Percentiles rank a stretch among this genome's conserved stretches.
phyloP scores from a whole-genome alignment of 53 echinoderm and acorn worm species.

The Temnopleurus reevesii region DNA sequence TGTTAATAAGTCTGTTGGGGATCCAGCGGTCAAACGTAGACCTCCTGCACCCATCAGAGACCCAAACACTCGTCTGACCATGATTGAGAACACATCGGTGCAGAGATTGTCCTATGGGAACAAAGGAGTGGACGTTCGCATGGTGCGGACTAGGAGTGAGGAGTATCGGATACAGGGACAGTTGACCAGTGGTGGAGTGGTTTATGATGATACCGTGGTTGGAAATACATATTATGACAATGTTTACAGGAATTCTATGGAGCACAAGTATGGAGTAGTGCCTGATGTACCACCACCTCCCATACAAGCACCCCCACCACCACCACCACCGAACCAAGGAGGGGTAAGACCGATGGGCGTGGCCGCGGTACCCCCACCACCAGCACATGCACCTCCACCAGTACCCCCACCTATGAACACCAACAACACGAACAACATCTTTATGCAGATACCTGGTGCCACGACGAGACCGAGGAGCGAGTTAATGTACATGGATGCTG shows the following conservation, averaged over 20 bases:
- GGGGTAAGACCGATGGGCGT: background rate
- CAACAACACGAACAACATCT: slow-evolving; percentile 59
- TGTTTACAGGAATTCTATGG: background rate
- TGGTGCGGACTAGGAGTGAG: slow-evolving; percentile 49
- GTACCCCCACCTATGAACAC: slow-evolving; percentile 30
- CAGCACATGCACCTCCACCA: slow-evolving; percentile 66
- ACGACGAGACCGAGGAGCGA: slow-evolving; percentile 25
- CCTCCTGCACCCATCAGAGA: slow-evolving; percentile 85
- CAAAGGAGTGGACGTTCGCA: slow-evolving; percentile 7
- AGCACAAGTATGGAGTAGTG: slow-evolving; percentile 46
- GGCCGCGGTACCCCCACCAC: slow-evolving; percentile 64
- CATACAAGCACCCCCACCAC: slow-evolving; percentile 39
- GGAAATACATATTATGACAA: background rate
- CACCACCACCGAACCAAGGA: slow-evolving; percentile 9
- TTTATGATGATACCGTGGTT: slow-evolving; percentile 33
- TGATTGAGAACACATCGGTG: slow-evolving; percentile 50
- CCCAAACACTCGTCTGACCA: slow-evolving; percentile 74
- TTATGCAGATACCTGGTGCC: slow-evolving; percentile 70
- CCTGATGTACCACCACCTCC: slow-evolving; percentile 76
- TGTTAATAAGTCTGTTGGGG: background rate
- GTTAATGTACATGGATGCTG: background rate
- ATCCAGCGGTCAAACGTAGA: slow-evolving; percentile 57
- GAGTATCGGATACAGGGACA: slow-evolving; percentile 27
- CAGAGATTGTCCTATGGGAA: slow-evolving; percentile 41
- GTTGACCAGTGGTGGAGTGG: background rate